Conservation (phyloP, 1,140 invertebrate species). For the Phymastichus coffea region DNA sequence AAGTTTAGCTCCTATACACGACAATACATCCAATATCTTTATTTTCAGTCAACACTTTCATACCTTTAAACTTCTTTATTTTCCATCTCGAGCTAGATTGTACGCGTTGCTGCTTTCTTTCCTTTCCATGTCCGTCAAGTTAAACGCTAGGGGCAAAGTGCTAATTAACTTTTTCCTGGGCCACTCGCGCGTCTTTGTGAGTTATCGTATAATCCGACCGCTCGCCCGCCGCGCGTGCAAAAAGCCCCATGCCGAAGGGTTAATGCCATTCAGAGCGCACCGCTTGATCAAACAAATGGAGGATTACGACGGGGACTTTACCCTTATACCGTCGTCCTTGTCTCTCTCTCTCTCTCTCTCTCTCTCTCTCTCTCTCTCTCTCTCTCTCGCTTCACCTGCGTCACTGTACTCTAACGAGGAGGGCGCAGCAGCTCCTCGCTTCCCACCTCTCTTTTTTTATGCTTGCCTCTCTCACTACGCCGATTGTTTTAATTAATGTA, state of each 20-base stretch:
- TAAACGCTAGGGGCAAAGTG: no score
- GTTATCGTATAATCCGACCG: constrained; percentile 36
- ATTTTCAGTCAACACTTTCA: no score
- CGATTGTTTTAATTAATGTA: constrained; percentile 14
- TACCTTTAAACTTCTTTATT: no score
- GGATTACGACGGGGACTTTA: constrained; percentile 33
- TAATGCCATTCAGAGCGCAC: constrained; percentile 36
- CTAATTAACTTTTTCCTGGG: no score
- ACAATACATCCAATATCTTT: no score
- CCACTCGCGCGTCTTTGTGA: constrained; percentile 3
- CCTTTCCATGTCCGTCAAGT: no score
- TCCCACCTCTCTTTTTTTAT: constrained; percentile 1
- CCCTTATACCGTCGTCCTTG: constrained; percentile 16
- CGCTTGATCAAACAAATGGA: constrained; percentile 44
- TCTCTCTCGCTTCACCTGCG: neutral
- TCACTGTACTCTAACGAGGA: neutral
- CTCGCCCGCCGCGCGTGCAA: constrained; percentile 4
- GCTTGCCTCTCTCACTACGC: neutral
- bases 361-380: neutral
- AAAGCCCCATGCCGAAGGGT: constrained; percentile 34
- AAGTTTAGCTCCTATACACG: no score
- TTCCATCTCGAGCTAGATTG: no score
- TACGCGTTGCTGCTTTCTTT: no score
- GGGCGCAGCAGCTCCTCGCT: no score
- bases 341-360: constrained; percentile 1